A percentile compares a stretch with the other conserved stretches of the same genome.
These are phyloP conservation scores for Dendroctonus ponderosae DNA, from an alignment of 1,140 invertebrate genomes.

Conservation along the genomic window DNA sequence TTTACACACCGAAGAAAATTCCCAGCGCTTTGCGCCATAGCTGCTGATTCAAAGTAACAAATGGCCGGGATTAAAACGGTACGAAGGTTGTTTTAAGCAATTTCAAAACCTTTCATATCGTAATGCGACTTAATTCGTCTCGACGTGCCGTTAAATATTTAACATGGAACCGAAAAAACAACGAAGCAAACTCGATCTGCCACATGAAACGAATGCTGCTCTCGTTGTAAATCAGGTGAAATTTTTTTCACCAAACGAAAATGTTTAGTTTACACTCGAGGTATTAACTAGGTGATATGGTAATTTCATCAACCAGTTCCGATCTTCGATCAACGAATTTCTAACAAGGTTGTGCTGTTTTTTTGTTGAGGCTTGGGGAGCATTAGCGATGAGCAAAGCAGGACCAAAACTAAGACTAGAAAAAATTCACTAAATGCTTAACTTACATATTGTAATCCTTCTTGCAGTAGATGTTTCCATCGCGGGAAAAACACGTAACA, in stretches of 20 bases:
- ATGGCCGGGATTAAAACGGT: conserved; percentile 5
- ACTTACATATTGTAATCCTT: conserved; percentile 95
- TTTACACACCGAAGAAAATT: no score
- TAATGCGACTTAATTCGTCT: conserved; percentile 15
- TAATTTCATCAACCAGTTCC: neutral
- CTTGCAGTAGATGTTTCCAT: conserved; percentile 95
- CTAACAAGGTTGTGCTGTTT: neutral
- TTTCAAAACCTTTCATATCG: conserved; percentile 6
- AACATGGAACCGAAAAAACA: conserved; percentile 8
- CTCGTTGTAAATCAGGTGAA: neutral
- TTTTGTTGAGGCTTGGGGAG: no score
- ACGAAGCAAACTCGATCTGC: conserved; percentile 7
- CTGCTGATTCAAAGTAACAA: neutral
- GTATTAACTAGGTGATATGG: conserved; percentile 10
- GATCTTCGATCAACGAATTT: no score
- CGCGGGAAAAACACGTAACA: conserved; percentile 88
- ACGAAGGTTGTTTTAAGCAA: conserved; percentile 17
- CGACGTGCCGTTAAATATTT: conserved; percentile 18
- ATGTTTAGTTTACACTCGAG: conserved; percentile 5
- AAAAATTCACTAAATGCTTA: neutral
- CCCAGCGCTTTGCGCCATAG: no score
- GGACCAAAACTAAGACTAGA: neutral
- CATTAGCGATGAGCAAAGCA: neutral
- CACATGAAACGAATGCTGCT: conserved; percentile 13
- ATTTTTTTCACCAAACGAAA: neutral